phyloP scores from a whole-genome alignment of 1,140 invertebrate genomes.

The Nymphalis io region DNA sequence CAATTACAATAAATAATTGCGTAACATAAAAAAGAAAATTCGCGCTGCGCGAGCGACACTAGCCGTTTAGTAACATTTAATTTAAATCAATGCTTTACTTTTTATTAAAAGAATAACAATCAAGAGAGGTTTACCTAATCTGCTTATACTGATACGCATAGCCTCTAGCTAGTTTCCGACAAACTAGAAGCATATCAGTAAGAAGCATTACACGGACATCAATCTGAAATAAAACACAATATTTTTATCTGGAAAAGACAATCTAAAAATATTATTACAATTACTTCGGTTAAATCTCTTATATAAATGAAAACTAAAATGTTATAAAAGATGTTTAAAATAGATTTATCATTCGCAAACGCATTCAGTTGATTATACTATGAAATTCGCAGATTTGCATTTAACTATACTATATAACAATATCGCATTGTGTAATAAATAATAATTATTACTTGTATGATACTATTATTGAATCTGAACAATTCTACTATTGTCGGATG shows the following conservation, averaged over 20 bases:
- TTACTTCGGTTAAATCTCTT: not conserved
- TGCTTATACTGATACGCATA: constrained; percentile 49
- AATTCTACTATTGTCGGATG: too few species aligned
- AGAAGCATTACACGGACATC: constrained; percentile 65
- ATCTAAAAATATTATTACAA: not conserved
- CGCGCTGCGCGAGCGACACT: constrained; percentile 17
- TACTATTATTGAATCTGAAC: too few species aligned
- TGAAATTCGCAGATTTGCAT: constrained; percentile 8
- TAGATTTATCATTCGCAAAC: not conserved
- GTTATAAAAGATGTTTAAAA: too few species aligned
- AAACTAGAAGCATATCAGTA: constrained; percentile 72
- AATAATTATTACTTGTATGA: too few species aligned
- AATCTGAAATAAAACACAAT: constrained; percentile 55
- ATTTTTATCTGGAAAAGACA: constrained; percentile 9
- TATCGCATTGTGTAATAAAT: not conserved
- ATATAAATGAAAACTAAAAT: too few species aligned
- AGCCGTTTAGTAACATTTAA: not conserved
- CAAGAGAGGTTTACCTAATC: constrained; percentile 37
- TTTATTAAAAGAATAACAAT: constrained; percentile 17
- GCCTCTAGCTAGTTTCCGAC: constrained; percentile 59
- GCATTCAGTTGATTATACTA: constrained; percentile 1
- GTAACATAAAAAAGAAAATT: constrained; percentile 17
- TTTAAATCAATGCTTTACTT: not conserved
- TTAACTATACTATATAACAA: not conserved
- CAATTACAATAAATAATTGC: not conserved